These are phyloP conservation scores for Etheostoma spectabile DNA, from an alignment of 2,113 vertebrate genomes.

Conservation along the genomic window DNA sequence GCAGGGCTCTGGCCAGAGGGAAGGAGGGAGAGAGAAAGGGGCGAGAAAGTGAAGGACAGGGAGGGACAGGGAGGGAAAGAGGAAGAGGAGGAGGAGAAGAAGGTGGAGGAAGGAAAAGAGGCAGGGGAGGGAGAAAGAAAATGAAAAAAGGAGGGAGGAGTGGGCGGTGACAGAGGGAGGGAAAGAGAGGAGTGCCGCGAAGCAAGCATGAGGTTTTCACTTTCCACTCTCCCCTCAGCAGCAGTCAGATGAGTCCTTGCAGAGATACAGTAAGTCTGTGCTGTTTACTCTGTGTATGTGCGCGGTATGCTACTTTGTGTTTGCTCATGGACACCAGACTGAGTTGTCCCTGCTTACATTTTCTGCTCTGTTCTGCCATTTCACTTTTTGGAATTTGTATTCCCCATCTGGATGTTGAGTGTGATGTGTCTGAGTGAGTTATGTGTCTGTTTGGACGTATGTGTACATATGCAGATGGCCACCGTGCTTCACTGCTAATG, in stretches of 20 bases:
- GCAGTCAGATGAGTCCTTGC: conserved; percentile 86
- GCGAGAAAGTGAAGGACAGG: conserved; percentile 41
- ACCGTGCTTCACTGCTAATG: conserved; percentile 44
- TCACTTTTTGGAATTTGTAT: conserved; percentile 22
- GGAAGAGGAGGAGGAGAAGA: conserved; percentile 33
- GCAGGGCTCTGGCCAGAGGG: conserved; percentile 82
- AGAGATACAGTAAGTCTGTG: conserved; percentile 84
- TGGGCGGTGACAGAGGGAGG: conserved; percentile 68
- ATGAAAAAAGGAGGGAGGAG: conserved; percentile 61
- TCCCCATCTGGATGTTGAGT: conserved; percentile 48
- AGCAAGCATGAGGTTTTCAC: conserved; percentile 81
- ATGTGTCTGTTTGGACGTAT: conserved; percentile 22
- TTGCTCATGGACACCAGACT: conserved; percentile 31
- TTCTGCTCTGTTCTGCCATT: conserved; percentile 36
- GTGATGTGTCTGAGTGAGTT: conserved; percentile 44
- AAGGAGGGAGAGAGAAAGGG: conserved; percentile 56
- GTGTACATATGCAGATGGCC: conserved; percentile 44
- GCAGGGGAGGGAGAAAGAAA: conserved; percentile 50
- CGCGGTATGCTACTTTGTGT: conserved; percentile 32
- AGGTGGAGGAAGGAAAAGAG: conserved; percentile 50
- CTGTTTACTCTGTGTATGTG: conserved; percentile 54
- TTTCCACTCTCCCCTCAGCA: conserved; percentile 83
- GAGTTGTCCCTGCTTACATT: conserved; percentile 35
- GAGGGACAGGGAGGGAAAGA: conserved; percentile 33
- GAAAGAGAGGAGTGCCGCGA: conserved; percentile 72